A percentile compares a stretch with the other conserved stretches of the same genome.
phyloP scores from a whole-genome alignment of 2,888 invertebrate genomes.

The Luperina nickerlii region DNA sequence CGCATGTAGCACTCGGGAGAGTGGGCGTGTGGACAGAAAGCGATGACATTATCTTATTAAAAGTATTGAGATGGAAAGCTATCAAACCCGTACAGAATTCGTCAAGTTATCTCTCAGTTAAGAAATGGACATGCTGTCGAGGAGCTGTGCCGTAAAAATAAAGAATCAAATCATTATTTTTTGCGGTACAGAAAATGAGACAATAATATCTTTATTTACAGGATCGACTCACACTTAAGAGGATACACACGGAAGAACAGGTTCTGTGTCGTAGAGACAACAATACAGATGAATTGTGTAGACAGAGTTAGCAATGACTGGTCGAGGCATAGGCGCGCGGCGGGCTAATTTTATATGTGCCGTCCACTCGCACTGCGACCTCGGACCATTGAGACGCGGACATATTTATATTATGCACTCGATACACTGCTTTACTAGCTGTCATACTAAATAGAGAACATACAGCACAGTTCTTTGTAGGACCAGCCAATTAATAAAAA shows the following conservation, averaged over 20 bases:
- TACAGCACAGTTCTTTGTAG: neutral
- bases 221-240: neutral
- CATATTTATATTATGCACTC: conserved; percentile 24
- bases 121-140: neutral
- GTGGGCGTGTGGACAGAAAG: neutral
- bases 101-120: neutral
- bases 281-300: conserved; percentile 18
- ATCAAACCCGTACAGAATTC: neutral
- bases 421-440: conserved; percentile 1
- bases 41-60: neutral
- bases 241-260: neutral
- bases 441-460: neutral
- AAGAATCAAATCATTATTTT: neutral
- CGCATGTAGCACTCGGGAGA: neutral
- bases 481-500: neutral
- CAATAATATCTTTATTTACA: neutral
- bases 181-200: neutral
- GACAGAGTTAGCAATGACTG: conserved; percentile 19
- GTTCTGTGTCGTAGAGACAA: neutral
- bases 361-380: conserved; percentile 40
- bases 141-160: neutral
- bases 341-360: conserved; percentile 47
- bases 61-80: neutral
- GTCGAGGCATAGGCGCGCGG: conserved; percentile 32
- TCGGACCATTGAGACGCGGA: conserved; percentile 34